Base-by-base conservation (phyloP, 2,797 vertebrate genomes). In the Halcyon chelicuti region DNA sequence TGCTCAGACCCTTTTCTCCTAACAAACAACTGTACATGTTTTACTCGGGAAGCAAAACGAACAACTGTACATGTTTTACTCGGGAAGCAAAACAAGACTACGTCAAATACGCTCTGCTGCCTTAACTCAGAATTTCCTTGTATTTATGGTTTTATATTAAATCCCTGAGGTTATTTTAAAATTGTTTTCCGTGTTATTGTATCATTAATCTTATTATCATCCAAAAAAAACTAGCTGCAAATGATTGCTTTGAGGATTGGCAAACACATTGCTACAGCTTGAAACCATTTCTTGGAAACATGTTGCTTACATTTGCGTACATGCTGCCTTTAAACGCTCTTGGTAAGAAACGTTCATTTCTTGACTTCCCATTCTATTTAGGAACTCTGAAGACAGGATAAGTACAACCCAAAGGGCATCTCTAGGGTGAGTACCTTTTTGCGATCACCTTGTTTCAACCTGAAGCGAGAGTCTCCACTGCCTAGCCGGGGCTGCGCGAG, bases 231-330 rank as follows among this genome's bases (percentile, higher is more conserved):
- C 75, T 94, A 86, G 47, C 88, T 91, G 86, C 55, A 96, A 91
- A 89, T 72, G 71, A 85, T 67, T 90, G 85, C 94, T 94, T 67
- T 90, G 86, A 96, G 96, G 79, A 96, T 87, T 96, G 90, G 93
- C 88, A 95, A 89, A 77, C 88, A 80, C 80, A 79, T 95, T 95
- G 75, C 62, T 95, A 92, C 96, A 96, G 89, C 85, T 94, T 97
- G 92, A 96, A 96, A 95, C 86, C 14, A 86, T 97, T 95, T 86
- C 89, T 60, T 90, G 93, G 75, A 97, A 97, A 94, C 90, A 95
- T 13, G 49, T 70, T 93, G 76, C 89, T 96, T 90, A 88, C 84
- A 90, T 78, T 80, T 91, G 73, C 88, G 93, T 94, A 95, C 91
- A 94, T 3, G 49, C 42, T 57, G 93, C 91, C 90, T 94, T 94